phyloP scores from a whole-genome alignment of 2,888 invertebrate genomes.

The Pollenia angustigena region DNA sequence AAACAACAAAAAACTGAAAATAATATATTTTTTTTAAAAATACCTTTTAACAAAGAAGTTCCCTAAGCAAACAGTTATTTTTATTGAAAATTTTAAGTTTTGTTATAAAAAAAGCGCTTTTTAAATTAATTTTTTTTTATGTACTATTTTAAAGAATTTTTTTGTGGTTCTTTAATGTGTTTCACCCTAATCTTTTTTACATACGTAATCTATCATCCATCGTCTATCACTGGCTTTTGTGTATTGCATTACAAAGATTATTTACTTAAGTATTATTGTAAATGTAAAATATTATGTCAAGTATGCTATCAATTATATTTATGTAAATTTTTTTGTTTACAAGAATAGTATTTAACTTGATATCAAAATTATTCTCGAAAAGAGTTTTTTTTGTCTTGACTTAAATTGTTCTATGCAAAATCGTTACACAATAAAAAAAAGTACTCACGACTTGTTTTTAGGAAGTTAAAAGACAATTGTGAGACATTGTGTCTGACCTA shows the following conservation, averaged over 20 bases:
- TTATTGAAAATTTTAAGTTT: no score
- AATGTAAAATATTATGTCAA: slow-evolving; percentile 31
- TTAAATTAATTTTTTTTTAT: neutral
- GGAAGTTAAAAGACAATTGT: slow-evolving; percentile 24
- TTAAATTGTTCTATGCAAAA: neutral
- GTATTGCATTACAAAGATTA: neutral
- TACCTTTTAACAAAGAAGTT: no score
- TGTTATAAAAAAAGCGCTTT: neutral
- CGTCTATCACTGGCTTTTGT: slow-evolving; percentile 6
- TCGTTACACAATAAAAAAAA: neutral
- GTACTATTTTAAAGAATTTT: neutral
- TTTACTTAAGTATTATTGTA: neutral
- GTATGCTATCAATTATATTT: slow-evolving; percentile 35
- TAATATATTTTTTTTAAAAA: no score
- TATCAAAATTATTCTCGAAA: neutral
- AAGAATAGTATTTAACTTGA: neutral
- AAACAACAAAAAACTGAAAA: no score
- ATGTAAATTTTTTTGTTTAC: slow-evolving; percentile 13
- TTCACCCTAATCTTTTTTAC: neutral
- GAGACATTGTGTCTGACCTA: slow-evolving; percentile 25
- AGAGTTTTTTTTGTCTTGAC: neutral
- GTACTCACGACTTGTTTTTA: neutral
- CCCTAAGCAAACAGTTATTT: no score
- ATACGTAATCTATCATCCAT: neutral
- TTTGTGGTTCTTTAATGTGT: neutral